phyloP scores from a whole-genome alignment of 2,113 vertebrate genomes.

The Lichenostomus cassidix region DNA sequence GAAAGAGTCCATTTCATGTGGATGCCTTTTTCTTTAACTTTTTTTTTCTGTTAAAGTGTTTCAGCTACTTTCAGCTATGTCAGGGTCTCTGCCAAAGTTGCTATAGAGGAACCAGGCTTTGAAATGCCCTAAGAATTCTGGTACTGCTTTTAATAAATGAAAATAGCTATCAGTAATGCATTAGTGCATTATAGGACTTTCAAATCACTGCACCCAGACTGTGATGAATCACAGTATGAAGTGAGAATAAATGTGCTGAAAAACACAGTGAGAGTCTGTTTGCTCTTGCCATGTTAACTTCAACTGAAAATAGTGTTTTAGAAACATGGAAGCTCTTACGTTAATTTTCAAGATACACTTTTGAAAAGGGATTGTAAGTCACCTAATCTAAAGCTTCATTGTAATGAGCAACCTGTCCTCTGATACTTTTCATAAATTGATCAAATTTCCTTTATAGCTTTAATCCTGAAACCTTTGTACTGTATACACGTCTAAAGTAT shows the following conservation, averaged over 20 bases:
- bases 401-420: not conserved
- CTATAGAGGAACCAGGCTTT: conserved; percentile 39
- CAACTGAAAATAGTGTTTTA: conserved; percentile 5
- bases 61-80: conserved; percentile 35
- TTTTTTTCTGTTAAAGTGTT: not conserved
- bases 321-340: not conserved
- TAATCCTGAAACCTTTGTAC: not conserved
- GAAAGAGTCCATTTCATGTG: not conserved
- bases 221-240: conserved; percentile 46
- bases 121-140: conserved; percentile 35
- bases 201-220: conserved; percentile 33
- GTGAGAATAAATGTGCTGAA: conserved; percentile 26
- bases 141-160: conserved; percentile 56
- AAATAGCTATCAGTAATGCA: conserved; percentile 52
- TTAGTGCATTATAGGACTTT: conserved; percentile 37
- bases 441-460: not conserved
- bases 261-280: conserved; percentile 42
- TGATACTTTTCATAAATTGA: not conserved
- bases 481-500: not conserved
- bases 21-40: not conserved
- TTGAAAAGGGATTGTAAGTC: not conserved
- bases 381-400: not conserved
- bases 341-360: not conserved
- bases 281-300: conserved; percentile 19
- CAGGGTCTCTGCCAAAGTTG: conserved; percentile 12